Evolutionary conservation across 2,113 vertebrate species (phyloP).

Genomic region (Maccullochella peelii): DNA sequence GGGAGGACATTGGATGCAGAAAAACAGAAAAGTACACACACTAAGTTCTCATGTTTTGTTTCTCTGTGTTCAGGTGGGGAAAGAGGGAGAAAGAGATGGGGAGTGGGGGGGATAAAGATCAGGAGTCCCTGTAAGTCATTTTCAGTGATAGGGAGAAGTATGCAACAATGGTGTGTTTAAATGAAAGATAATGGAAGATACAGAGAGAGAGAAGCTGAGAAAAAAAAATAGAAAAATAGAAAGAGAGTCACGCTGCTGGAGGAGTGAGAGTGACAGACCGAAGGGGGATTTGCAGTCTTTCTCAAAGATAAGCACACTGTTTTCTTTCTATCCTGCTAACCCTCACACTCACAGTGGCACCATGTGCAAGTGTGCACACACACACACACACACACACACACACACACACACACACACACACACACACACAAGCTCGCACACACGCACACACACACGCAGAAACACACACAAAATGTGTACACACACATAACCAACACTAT

Average conservation of each 20-base stretch:
- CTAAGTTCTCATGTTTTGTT: constrained; percentile 30
- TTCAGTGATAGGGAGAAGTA: constrained; percentile 18
- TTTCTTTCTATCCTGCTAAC: constrained; percentile 61
- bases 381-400: not conserved
- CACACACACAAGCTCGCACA: not conserved
- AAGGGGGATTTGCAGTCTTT: constrained; percentile 66
- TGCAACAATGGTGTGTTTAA: constrained; percentile 29
- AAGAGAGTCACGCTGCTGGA: constrained; percentile 42
- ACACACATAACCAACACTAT: constrained; percentile 42
- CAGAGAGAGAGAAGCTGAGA: constrained; percentile 6
- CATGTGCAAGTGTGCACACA: not conserved
- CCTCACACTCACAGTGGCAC: constrained; percentile 35
- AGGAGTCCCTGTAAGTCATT: constrained; percentile 30
- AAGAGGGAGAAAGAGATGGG: not conserved
- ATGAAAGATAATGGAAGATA: constrained; percentile 47
- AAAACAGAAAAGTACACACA: constrained; percentile 20
- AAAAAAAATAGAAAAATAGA: constrained; percentile 13
- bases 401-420: constrained; percentile 14
- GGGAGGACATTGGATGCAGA: constrained; percentile 44
- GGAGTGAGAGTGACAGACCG: constrained; percentile 63
- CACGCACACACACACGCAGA: constrained; percentile 13
- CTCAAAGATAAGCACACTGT: constrained; percentile 66
- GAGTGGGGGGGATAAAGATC: constrained; percentile 27
- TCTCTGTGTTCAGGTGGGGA: constrained; percentile 6
- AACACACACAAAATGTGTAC: not conserved